Base-by-base conservation (phyloP, 2,113 vertebrate genomes). In the Bujurquina vittata region DNA sequence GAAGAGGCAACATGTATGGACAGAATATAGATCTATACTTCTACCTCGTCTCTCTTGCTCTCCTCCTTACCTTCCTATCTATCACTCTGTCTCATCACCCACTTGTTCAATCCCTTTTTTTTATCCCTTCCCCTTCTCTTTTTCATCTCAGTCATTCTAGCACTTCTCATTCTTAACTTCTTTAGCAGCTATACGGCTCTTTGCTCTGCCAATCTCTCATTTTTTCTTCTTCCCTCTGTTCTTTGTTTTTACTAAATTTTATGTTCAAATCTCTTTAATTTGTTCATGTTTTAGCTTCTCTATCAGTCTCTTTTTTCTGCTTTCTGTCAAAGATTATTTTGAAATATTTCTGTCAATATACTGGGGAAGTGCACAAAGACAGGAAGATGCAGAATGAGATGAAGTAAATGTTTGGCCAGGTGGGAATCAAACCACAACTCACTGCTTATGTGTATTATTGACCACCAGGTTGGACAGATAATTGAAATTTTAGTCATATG, bases 21-120 rank as follows among this genome's bases (percentile, higher is more conserved):
- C 84, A 92, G 94, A 94, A 94, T 94, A 94, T 93, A 94, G 94
- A 94, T 94, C 92, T 91, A 87, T 91, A 91, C 84, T 80, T 92
- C 85, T 85, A 58, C 83, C 91, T 87, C 83, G 59, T 87, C 77
- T 62, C 75, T 57, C 59, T 72, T 57, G 55, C 57, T 80, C 18
- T 76, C 31, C 69, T 61, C 77, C 46, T 54, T 54, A 72, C 67
- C 67, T 72, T 46, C 81, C 80, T 52, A 89, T 93, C 88, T 91
- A 91, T 92, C 89, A 89, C 88, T 79, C 77, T 85, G 83, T 88
- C 88, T 84, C 35, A 3, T 29, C 84, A 40, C 62, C 56, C 31
- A 80, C 57, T 65, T 74, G 33, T 80, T 73, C 23, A 79, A 57
- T 74, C 46, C 46, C 79, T 86, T 88, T 74, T 78, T 59, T 58